Evolutionary conservation across 92 coral and sea anemone species (phyloP).

Genomic region (Palythoa grandiflora): DNA sequence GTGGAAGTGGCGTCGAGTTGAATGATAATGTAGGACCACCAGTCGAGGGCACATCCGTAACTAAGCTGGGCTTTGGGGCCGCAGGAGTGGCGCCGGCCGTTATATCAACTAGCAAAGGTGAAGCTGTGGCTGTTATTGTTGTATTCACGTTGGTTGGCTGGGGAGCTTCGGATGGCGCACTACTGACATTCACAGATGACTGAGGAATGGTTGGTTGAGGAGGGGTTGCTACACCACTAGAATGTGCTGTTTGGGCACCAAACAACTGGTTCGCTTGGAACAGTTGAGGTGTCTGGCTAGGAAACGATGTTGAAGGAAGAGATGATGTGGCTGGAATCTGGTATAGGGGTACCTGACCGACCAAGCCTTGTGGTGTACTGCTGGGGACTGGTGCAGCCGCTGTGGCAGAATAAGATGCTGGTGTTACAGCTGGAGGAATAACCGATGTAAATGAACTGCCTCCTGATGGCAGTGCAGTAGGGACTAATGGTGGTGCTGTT

Average conservation of each 20-base stretch:
- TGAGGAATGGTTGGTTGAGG: constrained; percentile 83
- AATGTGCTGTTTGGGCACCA: constrained; percentile 7
- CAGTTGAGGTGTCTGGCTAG: constrained; percentile 29
- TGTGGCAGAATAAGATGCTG: constrained; percentile 16
- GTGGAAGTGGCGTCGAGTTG: constrained; percentile 41
- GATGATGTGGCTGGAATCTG: constrained; percentile 27
- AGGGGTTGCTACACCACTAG: constrained; percentile 57
- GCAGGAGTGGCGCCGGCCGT: constrained; percentile 97
- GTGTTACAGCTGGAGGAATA: constrained; percentile 21
- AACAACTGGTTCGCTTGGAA: constrained; percentile 41
- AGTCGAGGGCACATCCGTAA: background rate
- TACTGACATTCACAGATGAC: constrained; percentile 73
- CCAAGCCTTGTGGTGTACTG: constrained; percentile 6
- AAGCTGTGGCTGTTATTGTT: constrained; percentile 89
- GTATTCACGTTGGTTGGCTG: constrained; percentile 7
- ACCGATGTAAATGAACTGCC: constrained; percentile 40
- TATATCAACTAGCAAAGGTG: constrained; percentile 88
- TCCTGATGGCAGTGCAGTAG: constrained; percentile 63
- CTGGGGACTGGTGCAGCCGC: constrained; percentile 29
- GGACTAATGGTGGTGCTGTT: constrained; percentile 62
- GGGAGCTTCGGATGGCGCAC: constrained; percentile 81
- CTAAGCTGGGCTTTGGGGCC: constrained; percentile 38
- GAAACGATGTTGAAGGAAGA: background rate
- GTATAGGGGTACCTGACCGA: constrained; percentile 17
- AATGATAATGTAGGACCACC: constrained; percentile 27